These are phyloP conservation scores for Cheumatopsyche charites DNA, from an alignment of 1,140 invertebrate genomes.

Conservation along the genomic window DNA sequence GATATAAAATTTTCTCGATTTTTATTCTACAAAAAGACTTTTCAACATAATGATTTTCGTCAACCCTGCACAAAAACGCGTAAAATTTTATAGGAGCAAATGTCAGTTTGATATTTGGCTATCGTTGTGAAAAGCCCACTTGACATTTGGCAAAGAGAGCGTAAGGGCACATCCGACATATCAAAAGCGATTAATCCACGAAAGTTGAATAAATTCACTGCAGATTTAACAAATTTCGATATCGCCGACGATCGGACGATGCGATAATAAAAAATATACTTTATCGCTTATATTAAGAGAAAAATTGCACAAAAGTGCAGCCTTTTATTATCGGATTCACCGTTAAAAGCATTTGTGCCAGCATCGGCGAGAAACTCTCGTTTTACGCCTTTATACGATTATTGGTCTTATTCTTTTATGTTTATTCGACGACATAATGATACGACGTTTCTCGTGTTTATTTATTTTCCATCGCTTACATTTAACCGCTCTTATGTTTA, in stretches of 20 bases:
- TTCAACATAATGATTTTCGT: neutral
- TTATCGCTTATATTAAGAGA: neutral
- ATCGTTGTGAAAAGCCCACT: neutral
- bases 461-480: no score
- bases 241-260: neutral
- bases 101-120: slow-evolving; percentile 30
- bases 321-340: neutral
- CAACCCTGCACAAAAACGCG: neutral
- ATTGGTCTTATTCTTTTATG: neutral
- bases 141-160: slow-evolving; percentile 22
- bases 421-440: neutral
- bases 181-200: neutral
- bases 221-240: neutral
- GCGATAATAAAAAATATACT: neutral
- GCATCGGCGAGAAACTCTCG: neutral
- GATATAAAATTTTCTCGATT: neutral
- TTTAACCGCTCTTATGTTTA: no score
- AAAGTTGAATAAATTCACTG: neutral
- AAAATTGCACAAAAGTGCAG: neutral
- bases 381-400: neutral
- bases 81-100: slow-evolving; percentile 11
- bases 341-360: neutral
- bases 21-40: no score
- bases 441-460: neutral
- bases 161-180: neutral